phyloP scores from a whole-genome alignment of 2,888 invertebrate species.

The Cactoblastis cactorum region DNA sequence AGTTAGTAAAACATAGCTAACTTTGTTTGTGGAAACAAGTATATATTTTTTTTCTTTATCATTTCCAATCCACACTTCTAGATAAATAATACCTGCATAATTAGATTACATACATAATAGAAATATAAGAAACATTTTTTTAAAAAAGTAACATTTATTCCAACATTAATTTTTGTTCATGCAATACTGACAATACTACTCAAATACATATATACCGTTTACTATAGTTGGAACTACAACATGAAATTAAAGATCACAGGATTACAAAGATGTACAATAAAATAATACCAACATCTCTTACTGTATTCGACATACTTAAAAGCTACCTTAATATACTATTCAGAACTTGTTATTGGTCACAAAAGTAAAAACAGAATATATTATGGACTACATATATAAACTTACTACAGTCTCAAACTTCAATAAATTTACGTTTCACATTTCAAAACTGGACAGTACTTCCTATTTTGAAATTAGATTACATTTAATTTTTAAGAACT shows the following conservation, averaged over 20 bases:
- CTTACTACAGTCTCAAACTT: slow-evolving; percentile 62
- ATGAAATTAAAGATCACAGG: slow-evolving; percentile 73
- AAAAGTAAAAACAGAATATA: slow-evolving; percentile 65
- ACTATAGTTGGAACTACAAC: slow-evolving; percentile 65
- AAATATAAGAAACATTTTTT: slow-evolving; percentile 23
- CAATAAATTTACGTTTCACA: slow-evolving; percentile 20
- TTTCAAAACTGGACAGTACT: slow-evolving; percentile 19
- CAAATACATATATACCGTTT: slow-evolving; percentile 57
- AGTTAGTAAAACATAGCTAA: too few species aligned
- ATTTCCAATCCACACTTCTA: too few species aligned
- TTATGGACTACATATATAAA: slow-evolving; percentile 58
- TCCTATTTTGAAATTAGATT: slow-evolving; percentile 16
- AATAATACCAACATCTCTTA: slow-evolving; percentile 62
- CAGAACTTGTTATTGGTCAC: slow-evolving; percentile 71
- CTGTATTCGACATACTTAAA: slow-evolving; percentile 65
- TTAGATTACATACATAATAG: slow-evolving; percentile 17
- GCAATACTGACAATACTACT: slow-evolving; percentile 71
- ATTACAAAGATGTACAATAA: slow-evolving; percentile 65
- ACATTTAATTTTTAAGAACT: slow-evolving; percentile 23
- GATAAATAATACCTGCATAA: background rate
- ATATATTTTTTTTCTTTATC: too few species aligned
- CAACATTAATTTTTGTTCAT: slow-evolving; percentile 69
- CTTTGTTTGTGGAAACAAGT: too few species aligned
- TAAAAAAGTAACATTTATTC: slow-evolving; percentile 75
- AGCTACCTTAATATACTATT: slow-evolving; percentile 60